Base-by-base conservation (phyloP, 2,888 invertebrate genomes). In the Drosophila anomelani region DNA sequence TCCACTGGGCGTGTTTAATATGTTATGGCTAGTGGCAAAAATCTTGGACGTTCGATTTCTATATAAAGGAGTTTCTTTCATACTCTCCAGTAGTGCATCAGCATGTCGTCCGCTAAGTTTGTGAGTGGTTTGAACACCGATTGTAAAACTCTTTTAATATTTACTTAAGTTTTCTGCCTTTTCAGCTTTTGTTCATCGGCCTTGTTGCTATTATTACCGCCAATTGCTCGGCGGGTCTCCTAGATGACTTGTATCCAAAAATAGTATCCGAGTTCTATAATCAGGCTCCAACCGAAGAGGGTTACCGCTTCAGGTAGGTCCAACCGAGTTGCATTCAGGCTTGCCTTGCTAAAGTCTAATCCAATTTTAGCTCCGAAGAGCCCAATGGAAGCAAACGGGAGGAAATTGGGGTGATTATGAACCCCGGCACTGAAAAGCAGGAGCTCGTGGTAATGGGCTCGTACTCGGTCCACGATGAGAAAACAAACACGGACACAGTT, bases 361-460 rank as follows among this genome's bases (percentile, higher is more conserved):
- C 32, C 47, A 7, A 15, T 34, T 51, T 15, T 20, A 92, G 92
- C 5, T 83, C 86, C 36, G 85, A 90, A 56, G 92, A 91, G 9
- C 86, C 88, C 13, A 90, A 92, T 89, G 91, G 91, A 69, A 89
- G 90, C 74, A 87, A 80, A 49, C 92, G 92, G 23, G 92, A 92
- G 75, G 92, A 92, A 80, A 84, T 90, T n/a, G 92, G 91, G 66
- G 79, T 92, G 47, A 78, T 93, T 15, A 79, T 92, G 85, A 92
- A 92, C 76, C 91, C 92, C 0, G 91, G 90, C 29, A 91, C 92
- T 0, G 79, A 85, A 0, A 77, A 92, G 1, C 91, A 92, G 53
- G 83, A 92, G 66, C 75, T 92, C 8, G 91, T 92, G 3, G 92
- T 92, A 0, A 91, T 92, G 91, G 92, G 93, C 64, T 70, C 88